Conservation (phyloP, 2,888 invertebrate genomes). For the Adelognathus sp. region DNA sequence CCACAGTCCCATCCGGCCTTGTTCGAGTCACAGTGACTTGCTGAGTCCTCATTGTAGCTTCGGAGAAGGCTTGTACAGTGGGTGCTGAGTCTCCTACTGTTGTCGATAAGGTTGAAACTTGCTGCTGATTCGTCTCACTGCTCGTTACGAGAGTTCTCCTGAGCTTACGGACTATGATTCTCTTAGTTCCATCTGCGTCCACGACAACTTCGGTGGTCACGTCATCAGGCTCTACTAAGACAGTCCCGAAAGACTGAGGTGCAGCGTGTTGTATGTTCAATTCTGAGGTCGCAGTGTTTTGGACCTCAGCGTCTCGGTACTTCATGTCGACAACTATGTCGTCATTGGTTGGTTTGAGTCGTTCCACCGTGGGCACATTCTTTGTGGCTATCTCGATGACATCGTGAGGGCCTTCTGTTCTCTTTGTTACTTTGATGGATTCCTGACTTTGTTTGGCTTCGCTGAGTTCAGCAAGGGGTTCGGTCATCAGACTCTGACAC, state of each 20-base stretch:
- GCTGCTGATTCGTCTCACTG: constrained; percentile 85
- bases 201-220: constrained; percentile 91
- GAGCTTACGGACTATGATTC: constrained; percentile 89
- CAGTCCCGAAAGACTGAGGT: constrained; percentile 91
- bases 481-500: constrained; percentile 69
- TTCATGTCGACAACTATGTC: constrained; percentile 88
- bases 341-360: constrained; percentile 72
- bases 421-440: constrained; percentile 76
- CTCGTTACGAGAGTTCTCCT: constrained; percentile 86
- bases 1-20: constrained; percentile 85
- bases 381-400: constrained; percentile 80
- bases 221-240: constrained; percentile 91
- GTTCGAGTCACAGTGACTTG: constrained; percentile 84
- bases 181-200: constrained; percentile 90
- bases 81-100: constrained; percentile 84
- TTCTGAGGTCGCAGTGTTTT: constrained; percentile 84
- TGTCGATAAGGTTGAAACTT: constrained; percentile 83
- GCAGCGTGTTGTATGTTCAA: constrained; percentile 88
- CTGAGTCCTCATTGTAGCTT: constrained; percentile 87
- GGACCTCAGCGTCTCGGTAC: constrained; percentile 84
- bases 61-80: constrained; percentile 86
- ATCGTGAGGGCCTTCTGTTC: constrained; percentile 76
- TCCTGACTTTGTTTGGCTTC: constrained; percentile 71
- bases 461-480: constrained; percentile 52
- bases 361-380: constrained; percentile 66